Percentiles rank a stretch among this genome's conserved stretches.
Conservation (phyloP, 2,797 vertebrate species). For the Gila robusta region DNA sequence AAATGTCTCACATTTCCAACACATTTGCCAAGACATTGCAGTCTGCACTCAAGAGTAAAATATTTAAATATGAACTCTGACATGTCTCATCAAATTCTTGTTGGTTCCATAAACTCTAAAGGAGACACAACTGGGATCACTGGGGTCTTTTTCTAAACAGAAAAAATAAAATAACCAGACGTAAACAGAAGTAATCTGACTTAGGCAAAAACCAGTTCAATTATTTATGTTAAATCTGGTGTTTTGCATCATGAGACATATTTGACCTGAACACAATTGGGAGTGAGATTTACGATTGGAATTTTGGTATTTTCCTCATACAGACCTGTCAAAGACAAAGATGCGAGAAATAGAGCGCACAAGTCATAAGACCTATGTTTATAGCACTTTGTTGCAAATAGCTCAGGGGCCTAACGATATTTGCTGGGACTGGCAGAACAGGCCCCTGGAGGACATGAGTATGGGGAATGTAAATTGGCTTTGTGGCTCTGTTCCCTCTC, state of each 20-base stretch:
- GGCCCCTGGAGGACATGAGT: constrained; percentile 7
- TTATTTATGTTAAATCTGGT: neutral
- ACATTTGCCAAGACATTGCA: neutral
- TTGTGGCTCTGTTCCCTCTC: constrained; percentile 1
- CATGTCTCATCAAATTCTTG: neutral
- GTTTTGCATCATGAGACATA: neutral
- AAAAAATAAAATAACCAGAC: neutral
- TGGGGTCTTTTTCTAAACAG: neutral
- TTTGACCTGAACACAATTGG: neutral
- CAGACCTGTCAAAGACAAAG: neutral
- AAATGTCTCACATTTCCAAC: neutral
- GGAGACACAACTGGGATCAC: neutral
- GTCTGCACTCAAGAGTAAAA: neutral
- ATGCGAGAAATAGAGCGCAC: neutral
- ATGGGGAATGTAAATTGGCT: constrained; percentile 44
- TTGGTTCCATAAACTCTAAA: neutral
- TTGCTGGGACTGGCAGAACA: constrained; percentile 23
- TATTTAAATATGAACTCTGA: neutral
- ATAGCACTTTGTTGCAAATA: constrained; percentile 29
- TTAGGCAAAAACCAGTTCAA: too few species aligned
- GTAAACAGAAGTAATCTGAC: neutral
- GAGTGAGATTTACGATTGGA: neutral
- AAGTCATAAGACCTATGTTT: constrained; percentile 20
- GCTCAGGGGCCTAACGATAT: constrained; percentile 23
- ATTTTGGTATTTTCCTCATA: neutral